Evolutionary conservation across 2,797 vertebrate species (phyloP), one percentile per base, ranked within the genome.

Genomic region (Carapus acus): DNA sequence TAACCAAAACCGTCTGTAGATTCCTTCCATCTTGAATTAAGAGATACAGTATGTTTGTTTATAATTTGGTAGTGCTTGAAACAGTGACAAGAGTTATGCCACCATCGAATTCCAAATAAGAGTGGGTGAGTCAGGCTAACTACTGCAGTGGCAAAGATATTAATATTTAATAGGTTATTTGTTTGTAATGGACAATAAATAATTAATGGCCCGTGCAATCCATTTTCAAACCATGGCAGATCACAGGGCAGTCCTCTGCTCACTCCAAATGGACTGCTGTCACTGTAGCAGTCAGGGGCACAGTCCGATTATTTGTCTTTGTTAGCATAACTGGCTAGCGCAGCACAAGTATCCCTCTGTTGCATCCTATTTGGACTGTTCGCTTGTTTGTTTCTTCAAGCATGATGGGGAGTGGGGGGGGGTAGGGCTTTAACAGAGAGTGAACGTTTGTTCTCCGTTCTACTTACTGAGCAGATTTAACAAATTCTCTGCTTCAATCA

Each of bases 101-200:
- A 39, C 38, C 19, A 43, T 18, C 40, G 37, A 36, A 34, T 49
- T 24, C 29, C 42, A 43, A 54, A 41, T 22, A 51, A 58, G 50
- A 14, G 71, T 56, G 56, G 54, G 47, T 36, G 2, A 13, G 70
- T 66, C 65, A 64, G 52, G 68, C 67, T 55, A 82, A 79, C 73
- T 76, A 76, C 49, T 67, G 70, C 73, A 74, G 76, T 64, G 71
- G 70, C 62, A 67, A 49, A 48, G 36, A 76, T 56, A 78, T 87
- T 12, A 83, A 86, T 87, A 79, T 85, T 87, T 85, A 73, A 90
- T 84, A n/a, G 76, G 3, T 20, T 62, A 74, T 84, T 85, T 81
- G 86, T 86, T 87, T 86, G 83, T 85, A 88, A 87, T 83, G 82
- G 80, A 69, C 58, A 74, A 67, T 90, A 58, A 88, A 90, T 90